These are phyloP conservation scores for Epicampocera succincta DNA, from an alignment of 2,888 invertebrate species.

Conservation along the genomic window DNA sequence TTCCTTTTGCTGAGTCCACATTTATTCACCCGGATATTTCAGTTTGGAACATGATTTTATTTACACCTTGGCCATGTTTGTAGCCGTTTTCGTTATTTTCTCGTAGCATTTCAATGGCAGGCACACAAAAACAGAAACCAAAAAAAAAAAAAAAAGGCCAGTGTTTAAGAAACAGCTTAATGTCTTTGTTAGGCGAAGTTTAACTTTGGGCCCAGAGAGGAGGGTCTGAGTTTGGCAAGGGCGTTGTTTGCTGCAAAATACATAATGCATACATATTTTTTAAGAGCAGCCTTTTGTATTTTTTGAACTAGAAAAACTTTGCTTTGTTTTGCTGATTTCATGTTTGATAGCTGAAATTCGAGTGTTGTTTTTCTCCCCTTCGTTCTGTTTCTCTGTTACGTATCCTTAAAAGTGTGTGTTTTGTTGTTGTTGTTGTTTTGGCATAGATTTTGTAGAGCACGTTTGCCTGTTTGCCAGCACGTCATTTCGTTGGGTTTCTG, in stretches of 20 bases:
- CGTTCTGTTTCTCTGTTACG: background rate
- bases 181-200: too few species aligned
- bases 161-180: too few species aligned
- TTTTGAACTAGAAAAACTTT: slow-evolving; percentile 22
- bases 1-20: too few species aligned
- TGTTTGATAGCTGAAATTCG: slow-evolving; percentile 39
- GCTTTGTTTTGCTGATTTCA: slow-evolving; percentile 52
- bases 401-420: slow-evolving; percentile 38
- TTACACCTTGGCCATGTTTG: too few species aligned
- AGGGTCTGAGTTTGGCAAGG: background rate
- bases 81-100: too few species aligned
- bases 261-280: slow-evolving; percentile 25
- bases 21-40: too few species aligned
- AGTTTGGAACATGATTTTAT: too few species aligned
- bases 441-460: slow-evolving; percentile 36
- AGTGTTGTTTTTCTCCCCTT: slow-evolving; percentile 1
- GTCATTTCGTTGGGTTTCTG: background rate
- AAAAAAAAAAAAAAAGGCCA: too few species aligned
- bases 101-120: too few species aligned
- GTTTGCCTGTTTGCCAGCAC: slow-evolving; percentile 11
- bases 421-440: too few species aligned
- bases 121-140: too few species aligned
- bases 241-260: slow-evolving; percentile 19
- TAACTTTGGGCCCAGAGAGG: background rate
- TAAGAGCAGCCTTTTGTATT: slow-evolving; percentile 9